These are phyloP conservation scores for Bellardia pandia DNA, from an alignment of 2,888 invertebrate species.

Conservation along the genomic window DNA sequence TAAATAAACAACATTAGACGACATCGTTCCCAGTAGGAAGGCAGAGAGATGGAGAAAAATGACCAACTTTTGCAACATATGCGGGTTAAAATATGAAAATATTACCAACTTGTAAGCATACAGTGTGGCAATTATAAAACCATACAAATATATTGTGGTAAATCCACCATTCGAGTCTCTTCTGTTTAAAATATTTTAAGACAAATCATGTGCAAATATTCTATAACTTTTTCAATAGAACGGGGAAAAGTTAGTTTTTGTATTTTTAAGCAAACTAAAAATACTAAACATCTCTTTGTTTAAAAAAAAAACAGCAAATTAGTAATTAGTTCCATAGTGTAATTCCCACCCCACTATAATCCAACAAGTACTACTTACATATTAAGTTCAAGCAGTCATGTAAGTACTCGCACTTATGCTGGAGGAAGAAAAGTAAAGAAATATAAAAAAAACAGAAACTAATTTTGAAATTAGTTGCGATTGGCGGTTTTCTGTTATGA, in stretches of 20 bases:
- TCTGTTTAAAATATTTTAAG: background rate
- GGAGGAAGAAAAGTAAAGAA: background rate
- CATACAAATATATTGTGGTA: no score
- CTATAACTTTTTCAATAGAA: no score
- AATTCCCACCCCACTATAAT: background rate
- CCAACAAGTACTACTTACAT: background rate
- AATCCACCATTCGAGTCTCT: no score
- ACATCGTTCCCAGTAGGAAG: background rate
- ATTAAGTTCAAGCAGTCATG: conserved; percentile 31
- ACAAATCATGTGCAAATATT: no score
- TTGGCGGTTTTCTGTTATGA: conserved; percentile 47
- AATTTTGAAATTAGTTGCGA: conserved; percentile 56
- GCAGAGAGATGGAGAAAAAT: background rate
- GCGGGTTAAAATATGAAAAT: conserved; percentile 27
- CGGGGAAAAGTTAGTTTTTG: background rate
- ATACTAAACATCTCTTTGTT: background rate
- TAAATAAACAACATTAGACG: conserved; percentile 22
- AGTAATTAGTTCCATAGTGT: background rate
- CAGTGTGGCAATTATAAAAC: conserved; percentile 5
- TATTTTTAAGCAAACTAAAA: background rate
- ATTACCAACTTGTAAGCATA: background rate
- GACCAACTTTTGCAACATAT: conserved; percentile 25
- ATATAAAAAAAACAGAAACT: conserved; percentile 2
- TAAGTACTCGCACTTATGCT: background rate
- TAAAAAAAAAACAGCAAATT: conserved; percentile 3